These are phyloP conservation scores for Lerema accius DNA, from an alignment of 1,140 invertebrate genomes.

Conservation along the genomic window DNA sequence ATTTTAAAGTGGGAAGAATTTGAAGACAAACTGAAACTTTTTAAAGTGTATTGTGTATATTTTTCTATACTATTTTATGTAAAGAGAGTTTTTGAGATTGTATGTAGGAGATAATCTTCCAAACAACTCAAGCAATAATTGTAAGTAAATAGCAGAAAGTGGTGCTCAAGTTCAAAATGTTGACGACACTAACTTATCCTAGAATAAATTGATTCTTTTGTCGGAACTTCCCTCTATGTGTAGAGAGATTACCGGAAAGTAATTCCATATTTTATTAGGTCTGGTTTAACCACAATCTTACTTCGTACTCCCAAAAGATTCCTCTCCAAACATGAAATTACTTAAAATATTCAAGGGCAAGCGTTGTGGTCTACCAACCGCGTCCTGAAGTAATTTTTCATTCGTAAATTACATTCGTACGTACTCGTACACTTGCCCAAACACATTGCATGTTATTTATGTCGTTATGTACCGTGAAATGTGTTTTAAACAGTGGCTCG, in stretches of 20 bases:
- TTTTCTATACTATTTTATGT: no score
- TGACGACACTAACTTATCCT: no score
- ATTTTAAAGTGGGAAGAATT: no score
- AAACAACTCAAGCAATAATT: no score
- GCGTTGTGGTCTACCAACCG: constrained; percentile 23
- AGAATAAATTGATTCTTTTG: no score
- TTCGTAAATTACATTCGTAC: constrained; percentile 58
- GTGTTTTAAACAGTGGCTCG: constrained; percentile 33
- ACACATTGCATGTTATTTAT: constrained; percentile 42
- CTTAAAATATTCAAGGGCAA: constrained; percentile 38
- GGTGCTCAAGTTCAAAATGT: no score
- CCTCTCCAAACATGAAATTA: constrained; percentile 12
- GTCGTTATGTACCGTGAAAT: constrained; percentile 39
- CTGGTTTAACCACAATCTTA: background rate
- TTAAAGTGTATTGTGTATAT: no score
- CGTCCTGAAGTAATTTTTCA: constrained; percentile 57
- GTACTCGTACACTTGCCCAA: constrained; percentile 40
- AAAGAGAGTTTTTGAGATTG: no score
- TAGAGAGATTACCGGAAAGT: background rate
- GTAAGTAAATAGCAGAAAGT: no score
- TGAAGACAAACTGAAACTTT: no score
- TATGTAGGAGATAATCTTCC: no score
- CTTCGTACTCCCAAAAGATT: constrained; percentile 8
- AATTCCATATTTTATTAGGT: background rate
- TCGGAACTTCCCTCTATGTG: no score